These are phyloP conservation scores for Philotrypesis tridentata DNA, from an alignment of 1,140 invertebrate species.

Conservation along the genomic window DNA sequence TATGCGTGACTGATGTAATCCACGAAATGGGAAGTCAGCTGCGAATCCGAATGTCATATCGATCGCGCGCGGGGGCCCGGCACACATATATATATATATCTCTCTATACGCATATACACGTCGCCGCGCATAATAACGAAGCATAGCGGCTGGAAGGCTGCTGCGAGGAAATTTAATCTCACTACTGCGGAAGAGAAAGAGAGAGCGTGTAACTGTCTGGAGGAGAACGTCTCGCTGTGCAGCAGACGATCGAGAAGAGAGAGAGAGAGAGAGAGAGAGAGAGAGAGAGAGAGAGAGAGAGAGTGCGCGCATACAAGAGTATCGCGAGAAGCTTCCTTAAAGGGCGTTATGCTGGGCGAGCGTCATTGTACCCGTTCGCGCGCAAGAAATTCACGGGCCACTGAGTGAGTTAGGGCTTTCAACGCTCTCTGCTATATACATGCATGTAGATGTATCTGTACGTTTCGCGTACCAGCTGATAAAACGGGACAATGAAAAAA, in stretches of 20 bases:
- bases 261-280: no score
- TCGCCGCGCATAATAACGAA: slow-evolving; percentile 1
- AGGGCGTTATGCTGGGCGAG: neutral
- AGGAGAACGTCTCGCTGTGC: no score
- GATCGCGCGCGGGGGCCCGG: neutral
- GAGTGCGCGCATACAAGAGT: neutral
- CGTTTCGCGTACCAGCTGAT: neutral
- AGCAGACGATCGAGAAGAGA: no score
- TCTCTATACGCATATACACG: no score
- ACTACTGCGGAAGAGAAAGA: neutral
- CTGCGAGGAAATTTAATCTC: slow-evolving; percentile 14
- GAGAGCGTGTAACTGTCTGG: neutral
- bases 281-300: neutral
- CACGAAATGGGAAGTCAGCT: slow-evolving; percentile 1
- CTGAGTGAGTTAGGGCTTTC: neutral
- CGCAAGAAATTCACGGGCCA: neutral
- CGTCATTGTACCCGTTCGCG: neutral
- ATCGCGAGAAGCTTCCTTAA: neutral
- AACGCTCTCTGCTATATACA: no score
- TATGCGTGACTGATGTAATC: neutral
- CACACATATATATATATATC: no score
- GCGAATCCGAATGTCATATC: slow-evolving; percentile 21
- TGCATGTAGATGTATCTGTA: no score
- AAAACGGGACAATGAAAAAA: neutral
- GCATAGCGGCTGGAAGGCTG: neutral